Conservation (phyloP, 2,113 vertebrate species). For the Dipodomys merriami region DNA sequence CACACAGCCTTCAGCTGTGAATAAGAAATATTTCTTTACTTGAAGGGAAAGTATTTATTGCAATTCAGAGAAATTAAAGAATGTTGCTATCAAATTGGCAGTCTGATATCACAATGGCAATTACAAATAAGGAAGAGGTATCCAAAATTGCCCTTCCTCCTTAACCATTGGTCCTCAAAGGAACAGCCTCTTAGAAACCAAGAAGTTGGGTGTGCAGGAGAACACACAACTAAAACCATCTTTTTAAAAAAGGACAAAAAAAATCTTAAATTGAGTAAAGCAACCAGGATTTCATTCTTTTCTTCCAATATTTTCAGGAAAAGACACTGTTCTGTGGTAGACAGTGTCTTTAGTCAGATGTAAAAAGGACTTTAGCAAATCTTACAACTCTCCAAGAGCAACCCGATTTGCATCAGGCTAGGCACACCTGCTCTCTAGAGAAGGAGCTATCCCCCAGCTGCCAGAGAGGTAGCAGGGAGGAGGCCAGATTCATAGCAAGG, state of each 20-base stretch:
- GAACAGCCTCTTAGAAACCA: not conserved
- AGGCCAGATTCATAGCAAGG: not conserved
- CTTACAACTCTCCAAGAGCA: not conserved
- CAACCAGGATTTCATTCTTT: not conserved
- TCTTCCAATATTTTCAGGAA: too few species aligned
- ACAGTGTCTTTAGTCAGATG: not conserved
- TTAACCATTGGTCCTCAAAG: not conserved
- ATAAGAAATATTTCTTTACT: not conserved
- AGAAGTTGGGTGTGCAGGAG: not conserved
- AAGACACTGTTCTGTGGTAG: not conserved
- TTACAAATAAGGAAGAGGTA: not conserved
- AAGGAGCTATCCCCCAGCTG: not conserved
- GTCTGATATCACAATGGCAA: not conserved
- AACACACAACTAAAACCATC: not conserved
- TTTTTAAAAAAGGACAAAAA: too few species aligned
- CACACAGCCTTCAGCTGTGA: not conserved
- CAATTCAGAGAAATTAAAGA: slow-evolving; percentile 5
- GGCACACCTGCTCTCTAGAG: slow-evolving; percentile 11
- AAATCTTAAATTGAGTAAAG: not conserved
- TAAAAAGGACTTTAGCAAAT: slow-evolving; percentile 11
- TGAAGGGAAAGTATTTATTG: not conserved
- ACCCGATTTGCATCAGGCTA: not conserved
- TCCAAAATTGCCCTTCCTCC: not conserved
- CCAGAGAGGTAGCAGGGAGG: not conserved
- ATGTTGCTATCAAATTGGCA: not conserved